Evolutionary conservation across 2,888 invertebrate species (phyloP).

Genomic region (Clivina fossor): DNA sequence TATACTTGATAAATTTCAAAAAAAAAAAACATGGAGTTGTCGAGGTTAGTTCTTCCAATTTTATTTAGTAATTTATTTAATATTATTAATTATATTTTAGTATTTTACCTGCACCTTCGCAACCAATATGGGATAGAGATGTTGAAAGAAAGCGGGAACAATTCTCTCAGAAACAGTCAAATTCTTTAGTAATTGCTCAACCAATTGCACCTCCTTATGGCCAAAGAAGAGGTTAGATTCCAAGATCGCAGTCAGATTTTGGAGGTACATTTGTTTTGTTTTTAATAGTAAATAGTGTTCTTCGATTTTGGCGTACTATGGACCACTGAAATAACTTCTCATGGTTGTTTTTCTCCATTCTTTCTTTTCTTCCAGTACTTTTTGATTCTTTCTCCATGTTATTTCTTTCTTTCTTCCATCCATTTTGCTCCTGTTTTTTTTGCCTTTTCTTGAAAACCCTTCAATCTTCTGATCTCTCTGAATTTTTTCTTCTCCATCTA

Average conservation of each 20-base stretch:
- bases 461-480: too few species aligned
- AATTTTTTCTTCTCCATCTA: too few species aligned
- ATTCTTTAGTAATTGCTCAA: conserved; percentile 74
- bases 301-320: too few species aligned
- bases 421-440: too few species aligned
- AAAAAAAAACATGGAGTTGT: conserved; percentile 27
- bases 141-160: conserved; percentile 67
- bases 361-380: too few species aligned
- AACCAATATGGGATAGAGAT: conserved; percentile 86
- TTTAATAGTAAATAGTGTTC: too few species aligned
- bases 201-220: conserved; percentile 92
- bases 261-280: conserved; percentile 53
- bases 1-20: too few species aligned
- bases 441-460: too few species aligned
- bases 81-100: conserved; percentile 53
- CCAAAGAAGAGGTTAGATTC: conserved; percentile 91
- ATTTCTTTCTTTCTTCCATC: too few species aligned
- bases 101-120: conserved; percentile 83
- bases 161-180: conserved; percentile 59
- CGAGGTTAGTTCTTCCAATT: conserved; percentile 15
- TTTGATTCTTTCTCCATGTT: too few species aligned
- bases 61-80: neutral
- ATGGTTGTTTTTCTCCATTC: too few species aligned
- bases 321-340: too few species aligned
- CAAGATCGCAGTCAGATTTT: conserved; percentile 74